phyloP scores from a whole-genome alignment of 1,140 invertebrate species.

The Patella vulgata region DNA sequence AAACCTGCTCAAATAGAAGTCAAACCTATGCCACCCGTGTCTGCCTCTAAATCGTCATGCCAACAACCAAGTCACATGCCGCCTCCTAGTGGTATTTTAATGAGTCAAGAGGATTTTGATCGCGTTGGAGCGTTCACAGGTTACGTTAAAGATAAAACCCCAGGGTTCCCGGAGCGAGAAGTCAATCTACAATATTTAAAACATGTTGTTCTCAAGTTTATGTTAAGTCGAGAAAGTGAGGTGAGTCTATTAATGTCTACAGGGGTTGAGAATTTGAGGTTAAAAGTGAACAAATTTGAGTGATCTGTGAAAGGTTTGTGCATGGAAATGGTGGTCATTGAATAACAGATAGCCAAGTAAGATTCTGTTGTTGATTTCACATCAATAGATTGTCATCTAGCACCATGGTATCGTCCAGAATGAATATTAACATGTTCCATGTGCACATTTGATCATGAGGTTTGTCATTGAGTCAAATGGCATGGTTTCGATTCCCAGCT shows the following conservation, averaged over 20 bases:
- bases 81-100: slow-evolving; percentile 11
- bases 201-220: slow-evolving; percentile 91
- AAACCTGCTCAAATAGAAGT: slow-evolving; percentile 9
- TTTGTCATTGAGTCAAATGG: too few relatives aligned
- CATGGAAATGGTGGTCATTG: too few relatives aligned
- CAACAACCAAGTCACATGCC: slow-evolving; percentile 10
- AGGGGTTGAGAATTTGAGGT: neutral
- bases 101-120: neutral
- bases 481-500: too few relatives aligned
- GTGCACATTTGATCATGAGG: too few relatives aligned
- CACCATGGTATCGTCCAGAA: too few relatives aligned
- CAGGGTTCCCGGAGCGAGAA: slow-evolving; percentile 25
- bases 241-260: too few relatives aligned
- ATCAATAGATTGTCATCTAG: too few relatives aligned
- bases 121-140: neutral
- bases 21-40: slow-evolving; percentile 11
- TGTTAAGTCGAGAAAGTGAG: slow-evolving; percentile 86
- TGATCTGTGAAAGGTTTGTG: neutral
- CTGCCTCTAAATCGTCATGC: slow-evolving; percentile 1
- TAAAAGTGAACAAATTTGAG: neutral
- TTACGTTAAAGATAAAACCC: too few relatives aligned
- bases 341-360: too few relatives aligned
- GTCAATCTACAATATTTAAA: slow-evolving; percentile 89
- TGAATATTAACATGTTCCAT: too few relatives aligned
- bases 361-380: too few relatives aligned